Base-by-base conservation (phyloP, 2,888 invertebrate species). In the Leucoptera coffeella region DNA sequence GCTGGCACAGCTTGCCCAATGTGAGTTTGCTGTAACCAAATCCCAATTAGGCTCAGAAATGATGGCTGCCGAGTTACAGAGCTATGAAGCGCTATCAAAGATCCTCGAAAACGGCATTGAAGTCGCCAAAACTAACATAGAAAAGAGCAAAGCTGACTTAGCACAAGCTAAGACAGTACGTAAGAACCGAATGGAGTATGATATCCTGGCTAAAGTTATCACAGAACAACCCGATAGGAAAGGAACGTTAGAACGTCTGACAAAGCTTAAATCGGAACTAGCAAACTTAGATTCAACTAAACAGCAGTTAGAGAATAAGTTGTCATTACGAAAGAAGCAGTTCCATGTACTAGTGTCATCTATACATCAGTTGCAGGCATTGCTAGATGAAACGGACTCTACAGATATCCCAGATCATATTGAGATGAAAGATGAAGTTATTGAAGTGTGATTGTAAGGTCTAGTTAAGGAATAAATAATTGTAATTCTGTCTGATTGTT, bases 111-210 rank as follows among this genome's bases (percentile, higher is more conserved):
- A 75, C 2, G 83, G 83, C 35, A 92, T 93, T 39, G 80, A 81
- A 37, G 72, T 80, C 26, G 90, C 91, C 1, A 85, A 87, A 47
- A 65, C 74, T 9, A 83, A 87, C 36, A 92, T 95, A 38, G 81
- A 85, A 32, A 78, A 78, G 30, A 88, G 87, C 30, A 92, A 94
- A 59, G 60, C 73, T 5, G 88, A 89, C 39, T 57, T 93, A 5
- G 77, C 82, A 22, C 76, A 85, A 43, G 92, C 92, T 0, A 90
- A 90, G 49, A 81, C 85, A 37, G 82, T 92, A 14, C 77, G 94
- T 9, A 89, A 90, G 47, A 91, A 95, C 50, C 77, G 89, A 42
- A 84, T 87, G 64, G 93, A 94, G 50, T 95, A 95, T 60, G 93
- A 95, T 65, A 82, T 92, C 8, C 47, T 95, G 21, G 94, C 94